Evolutionary conservation across 2,888 invertebrate species (phyloP).

Genomic region (Yponomeuta malinellus): DNA sequence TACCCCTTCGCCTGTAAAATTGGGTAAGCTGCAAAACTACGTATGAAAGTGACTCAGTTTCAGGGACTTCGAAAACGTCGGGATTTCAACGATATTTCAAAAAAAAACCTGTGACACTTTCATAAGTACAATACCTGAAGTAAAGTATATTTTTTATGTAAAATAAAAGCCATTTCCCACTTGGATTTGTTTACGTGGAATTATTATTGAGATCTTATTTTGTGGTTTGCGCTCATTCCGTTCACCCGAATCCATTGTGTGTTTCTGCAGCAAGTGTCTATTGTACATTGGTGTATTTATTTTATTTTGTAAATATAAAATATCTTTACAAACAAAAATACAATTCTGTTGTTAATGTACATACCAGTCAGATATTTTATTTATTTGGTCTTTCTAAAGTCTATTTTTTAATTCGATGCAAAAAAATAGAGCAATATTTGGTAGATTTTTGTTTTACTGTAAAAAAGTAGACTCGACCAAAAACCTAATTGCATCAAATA

Average conservation of each 20-base stretch:
- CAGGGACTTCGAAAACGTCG: no score
- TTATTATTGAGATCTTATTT: conserved; percentile 4
- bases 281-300: conserved; percentile 53
- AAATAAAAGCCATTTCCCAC: background rate
- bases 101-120: no score
- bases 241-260: background rate
- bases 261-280: conserved; percentile 48
- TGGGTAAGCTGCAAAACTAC: background rate
- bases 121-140: background rate
- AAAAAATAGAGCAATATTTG: background rate
- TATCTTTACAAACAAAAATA: conserved; percentile 46
- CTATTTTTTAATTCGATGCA: no score
- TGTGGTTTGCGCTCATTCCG: conserved; percentile 9
- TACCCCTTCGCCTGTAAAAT: conserved; percentile 4
- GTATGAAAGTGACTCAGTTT: no score
- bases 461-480: no score
- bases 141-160: background rate
- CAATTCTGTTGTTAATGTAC: conserved; percentile 25
- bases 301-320: conserved; percentile 67
- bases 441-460: no score
- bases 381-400: background rate
- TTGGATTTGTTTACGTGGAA: conserved; percentile 8
- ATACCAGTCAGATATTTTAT: conserved; percentile 13
- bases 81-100: no score
- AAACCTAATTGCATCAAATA: no score